These are phyloP conservation scores for Clistopyga incitator DNA, from an alignment of 2,888 invertebrate genomes.

Conservation along the genomic window DNA sequence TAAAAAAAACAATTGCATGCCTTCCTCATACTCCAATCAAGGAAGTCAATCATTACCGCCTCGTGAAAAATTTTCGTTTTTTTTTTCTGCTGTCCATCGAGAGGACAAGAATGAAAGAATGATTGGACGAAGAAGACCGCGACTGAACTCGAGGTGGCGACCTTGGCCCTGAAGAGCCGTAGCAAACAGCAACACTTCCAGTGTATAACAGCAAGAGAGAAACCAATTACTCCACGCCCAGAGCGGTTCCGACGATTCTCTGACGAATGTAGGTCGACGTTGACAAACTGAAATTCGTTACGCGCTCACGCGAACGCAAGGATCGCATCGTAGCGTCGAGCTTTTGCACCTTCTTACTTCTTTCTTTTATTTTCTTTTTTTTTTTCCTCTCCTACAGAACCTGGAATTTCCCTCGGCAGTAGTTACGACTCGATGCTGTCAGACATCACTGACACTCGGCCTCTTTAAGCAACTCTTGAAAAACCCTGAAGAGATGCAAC, in stretches of 20 bases:
- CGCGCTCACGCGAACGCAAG: constrained; percentile 33
- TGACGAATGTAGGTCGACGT: constrained; percentile 61
- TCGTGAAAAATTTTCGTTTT: neutral
- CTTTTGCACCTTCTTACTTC: constrained; percentile 3
- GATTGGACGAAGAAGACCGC: neutral
- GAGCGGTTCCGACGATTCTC: constrained; percentile 26
- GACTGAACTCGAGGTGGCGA: constrained; percentile 27
- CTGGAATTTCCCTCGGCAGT: neutral
- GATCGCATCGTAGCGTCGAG: neutral
- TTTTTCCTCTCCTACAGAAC: neutral
- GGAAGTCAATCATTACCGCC: neutral
- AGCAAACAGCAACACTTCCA: constrained; percentile 48
- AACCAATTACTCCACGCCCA: constrained; percentile 55
- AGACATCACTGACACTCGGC: constrained; percentile 3
- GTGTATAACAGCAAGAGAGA: constrained; percentile 39
- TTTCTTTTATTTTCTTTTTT: constrained; percentile 19
- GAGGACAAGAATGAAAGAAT: neutral
- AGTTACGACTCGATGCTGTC: constrained; percentile 10
- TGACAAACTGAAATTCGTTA: constrained; percentile 58
- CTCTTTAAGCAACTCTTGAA: neutral
- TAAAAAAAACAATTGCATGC: neutral
- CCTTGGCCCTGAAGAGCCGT: constrained; percentile 59
- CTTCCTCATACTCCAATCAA: neutral
- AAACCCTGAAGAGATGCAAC: neutral
- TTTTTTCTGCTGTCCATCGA: neutral